These are phyloP conservation scores for Alsophila aescularia DNA, from an alignment of 2,888 invertebrate species.

Conservation along the genomic window DNA sequence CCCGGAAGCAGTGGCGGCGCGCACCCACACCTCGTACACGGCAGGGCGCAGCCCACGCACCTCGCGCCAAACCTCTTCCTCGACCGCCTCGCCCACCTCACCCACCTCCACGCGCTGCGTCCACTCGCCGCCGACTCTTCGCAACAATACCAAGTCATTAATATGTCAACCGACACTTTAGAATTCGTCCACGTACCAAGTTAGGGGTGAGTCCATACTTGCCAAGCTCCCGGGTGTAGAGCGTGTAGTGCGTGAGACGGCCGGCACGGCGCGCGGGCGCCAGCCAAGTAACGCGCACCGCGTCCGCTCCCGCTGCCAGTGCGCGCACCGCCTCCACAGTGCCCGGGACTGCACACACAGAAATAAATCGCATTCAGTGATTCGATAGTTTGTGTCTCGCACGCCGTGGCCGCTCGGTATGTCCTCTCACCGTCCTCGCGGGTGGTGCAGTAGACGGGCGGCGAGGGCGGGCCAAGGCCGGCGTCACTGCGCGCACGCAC, in stretches of 20 bases:
- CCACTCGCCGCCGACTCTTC: conserved; percentile 67
- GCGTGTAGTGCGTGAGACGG: conserved; percentile 89
- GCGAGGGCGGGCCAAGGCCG: conserved; percentile 90
- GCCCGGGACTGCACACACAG: conserved; percentile 86
- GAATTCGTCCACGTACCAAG: too few relatives aligned
- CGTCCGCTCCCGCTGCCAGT: conserved; percentile 88
- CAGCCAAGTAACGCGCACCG: conserved; percentile 92
- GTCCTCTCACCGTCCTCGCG: conserved; percentile 88
- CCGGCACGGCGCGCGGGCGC: conserved; percentile 90
- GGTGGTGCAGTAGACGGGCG: conserved; percentile 89
- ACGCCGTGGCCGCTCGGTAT: too few relatives aligned
- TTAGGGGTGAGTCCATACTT: conserved; percentile 64
- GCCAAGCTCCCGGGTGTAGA: conserved; percentile 89
- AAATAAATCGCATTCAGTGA: too few relatives aligned
- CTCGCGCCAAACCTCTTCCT: conserved; percentile 83
- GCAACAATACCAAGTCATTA: conserved; percentile 29
- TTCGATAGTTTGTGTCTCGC: too few relatives aligned
- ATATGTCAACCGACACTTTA: too few relatives aligned
- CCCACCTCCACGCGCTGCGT: conserved; percentile 61
- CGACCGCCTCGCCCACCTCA: conserved; percentile 28
- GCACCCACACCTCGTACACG: conserved; percentile 93
- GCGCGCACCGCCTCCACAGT: conserved; percentile 51
- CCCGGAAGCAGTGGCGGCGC: conserved; percentile 86
- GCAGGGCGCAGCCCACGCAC: conserved; percentile 88
- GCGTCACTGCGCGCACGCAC: conserved; percentile 90